Evolutionary conservation across 2,888 invertebrate genomes (phyloP), one percentile per base, ranked within the genome.

Genomic region (Dryobota labecula): DNA sequence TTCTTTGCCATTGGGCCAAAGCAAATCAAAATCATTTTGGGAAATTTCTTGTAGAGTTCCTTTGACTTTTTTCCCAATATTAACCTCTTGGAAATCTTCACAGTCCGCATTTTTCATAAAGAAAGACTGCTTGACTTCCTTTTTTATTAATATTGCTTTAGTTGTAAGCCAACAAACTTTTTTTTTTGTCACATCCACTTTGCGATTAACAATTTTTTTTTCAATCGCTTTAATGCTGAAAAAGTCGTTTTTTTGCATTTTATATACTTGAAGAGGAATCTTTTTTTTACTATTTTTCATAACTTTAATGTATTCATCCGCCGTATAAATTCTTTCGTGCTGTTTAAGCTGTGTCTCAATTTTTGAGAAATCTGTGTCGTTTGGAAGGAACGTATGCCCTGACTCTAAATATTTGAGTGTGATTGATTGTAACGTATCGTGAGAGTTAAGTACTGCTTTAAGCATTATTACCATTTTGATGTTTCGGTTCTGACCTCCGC

Each of bases 401-500:
- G 61, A 66, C 58, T 75, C 67, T 43, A 75, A 60, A 70, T 45
- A 74, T 45, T 61, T 58, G 15, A 74, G 53, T 51, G 61, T 61
- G 27, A 74, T 70, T 24, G 58, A 41, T 60, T 66, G 62, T 54
- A 74, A 49, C 51, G 65, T 62, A 18, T 41, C 60, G 56, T 74
- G 74, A 20, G 38, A 60, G 56, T 66, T 65, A 56, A 74, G 49
- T 18, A 74, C 36, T n/a, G 64, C 60, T 47, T 74, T 74, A 36
- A 72, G 45, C 66, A 72, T 72, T 20, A 72, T n/a, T 43, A 73
- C 66, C 43, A 70, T 74, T 74, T 74, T 74, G 33, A 74, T 74
- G 57, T 74, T 74, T 43, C 74, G 60, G 57, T 73, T 71, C 51
- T 72, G 66, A 38, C 63, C 73, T 41, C 72, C 72, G 41, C 73